phyloP scores from a whole-genome alignment of 2,888 invertebrate genomes.

The Xestia rhomboidea region DNA sequence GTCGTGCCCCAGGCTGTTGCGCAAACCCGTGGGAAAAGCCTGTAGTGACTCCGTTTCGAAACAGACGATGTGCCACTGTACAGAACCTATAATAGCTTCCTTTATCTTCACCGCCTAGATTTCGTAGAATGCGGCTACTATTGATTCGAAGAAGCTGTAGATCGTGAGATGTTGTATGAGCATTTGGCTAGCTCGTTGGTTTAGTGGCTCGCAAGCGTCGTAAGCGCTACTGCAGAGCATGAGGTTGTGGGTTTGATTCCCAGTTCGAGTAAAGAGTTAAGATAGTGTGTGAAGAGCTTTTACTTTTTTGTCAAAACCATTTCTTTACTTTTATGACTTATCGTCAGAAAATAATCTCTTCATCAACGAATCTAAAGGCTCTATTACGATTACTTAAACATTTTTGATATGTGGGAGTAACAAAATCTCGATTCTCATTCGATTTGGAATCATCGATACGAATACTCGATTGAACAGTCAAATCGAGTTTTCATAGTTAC shows the following conservation, averaged over 20 bases:
- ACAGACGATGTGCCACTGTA: conserved; percentile 70
- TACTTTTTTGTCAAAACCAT: background rate
- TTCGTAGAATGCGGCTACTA: conserved; percentile 32
- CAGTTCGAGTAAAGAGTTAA: background rate
- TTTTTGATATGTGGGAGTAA: background rate
- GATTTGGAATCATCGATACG: background rate
- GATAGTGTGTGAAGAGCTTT: background rate
- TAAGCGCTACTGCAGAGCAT: background rate
- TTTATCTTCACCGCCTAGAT: conserved; percentile 65
- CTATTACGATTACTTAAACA: background rate
- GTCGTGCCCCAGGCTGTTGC: conserved; percentile 60
- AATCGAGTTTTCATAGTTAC: conserved; percentile 53
- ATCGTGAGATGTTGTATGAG: background rate
- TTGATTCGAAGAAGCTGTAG: background rate
- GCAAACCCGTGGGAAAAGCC: conserved; percentile 75
- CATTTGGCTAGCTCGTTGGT: background rate
- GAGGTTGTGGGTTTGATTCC: background rate
- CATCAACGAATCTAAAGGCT: background rate
- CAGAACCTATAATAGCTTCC: conserved; percentile 75
- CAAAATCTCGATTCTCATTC: background rate
- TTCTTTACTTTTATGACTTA: background rate
- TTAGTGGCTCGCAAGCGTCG: background rate
- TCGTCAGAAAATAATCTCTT: background rate
- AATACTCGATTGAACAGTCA: conserved; percentile 19
- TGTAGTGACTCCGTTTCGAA: conserved; percentile 67